phyloP scores from a whole-genome alignment of 2,797 vertebrate genomes.

The Chelon auratus region DNA sequence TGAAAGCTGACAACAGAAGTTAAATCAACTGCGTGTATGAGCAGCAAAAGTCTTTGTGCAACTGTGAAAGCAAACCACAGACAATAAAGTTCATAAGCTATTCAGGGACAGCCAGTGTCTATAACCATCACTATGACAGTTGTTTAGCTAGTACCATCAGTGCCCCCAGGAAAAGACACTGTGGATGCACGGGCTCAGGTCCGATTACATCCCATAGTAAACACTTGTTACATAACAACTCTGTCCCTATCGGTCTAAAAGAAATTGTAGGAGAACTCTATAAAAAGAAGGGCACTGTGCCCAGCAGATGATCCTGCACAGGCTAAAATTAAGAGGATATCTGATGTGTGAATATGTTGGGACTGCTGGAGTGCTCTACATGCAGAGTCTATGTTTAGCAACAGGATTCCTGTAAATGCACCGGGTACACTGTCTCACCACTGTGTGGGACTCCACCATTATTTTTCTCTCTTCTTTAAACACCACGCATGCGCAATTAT shows the following conservation, averaged over 20 bases:
- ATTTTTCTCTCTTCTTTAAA: conserved; percentile 8
- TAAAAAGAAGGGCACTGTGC: conserved; percentile 49
- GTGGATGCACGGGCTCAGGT: conserved; percentile 41
- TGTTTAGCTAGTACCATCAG: conserved; percentile 36
- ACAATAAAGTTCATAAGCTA: conserved; percentile 51
- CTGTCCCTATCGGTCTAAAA: conserved; percentile 13
- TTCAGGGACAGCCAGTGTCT: conserved; percentile 44
- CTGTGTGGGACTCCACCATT: conserved; percentile 17
- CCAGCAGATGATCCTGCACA: conserved; percentile 12
- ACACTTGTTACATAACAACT: conserved; percentile 59
- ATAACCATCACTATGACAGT: conserved; percentile 35
- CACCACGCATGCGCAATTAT: neutral
- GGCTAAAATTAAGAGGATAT: conserved; percentile 54
- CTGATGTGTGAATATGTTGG: conserved; percentile 48
- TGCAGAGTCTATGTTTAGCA: conserved; percentile 24
- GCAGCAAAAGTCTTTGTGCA: conserved; percentile 7
- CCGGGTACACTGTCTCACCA: conserved; percentile 2
- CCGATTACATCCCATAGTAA: conserved; percentile 64
- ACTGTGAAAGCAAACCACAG: conserved; percentile 16
- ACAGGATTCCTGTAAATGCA: conserved; percentile 41
- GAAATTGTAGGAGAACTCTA: conserved; percentile 58
- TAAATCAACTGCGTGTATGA: conserved; percentile 13
- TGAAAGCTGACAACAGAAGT: neutral
- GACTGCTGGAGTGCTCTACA: conserved; percentile 23
- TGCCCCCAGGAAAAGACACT: conserved; percentile 34